Evolutionary conservation across 1,140 invertebrate genomes (phyloP).

Genomic region (Nebria ingens): DNA sequence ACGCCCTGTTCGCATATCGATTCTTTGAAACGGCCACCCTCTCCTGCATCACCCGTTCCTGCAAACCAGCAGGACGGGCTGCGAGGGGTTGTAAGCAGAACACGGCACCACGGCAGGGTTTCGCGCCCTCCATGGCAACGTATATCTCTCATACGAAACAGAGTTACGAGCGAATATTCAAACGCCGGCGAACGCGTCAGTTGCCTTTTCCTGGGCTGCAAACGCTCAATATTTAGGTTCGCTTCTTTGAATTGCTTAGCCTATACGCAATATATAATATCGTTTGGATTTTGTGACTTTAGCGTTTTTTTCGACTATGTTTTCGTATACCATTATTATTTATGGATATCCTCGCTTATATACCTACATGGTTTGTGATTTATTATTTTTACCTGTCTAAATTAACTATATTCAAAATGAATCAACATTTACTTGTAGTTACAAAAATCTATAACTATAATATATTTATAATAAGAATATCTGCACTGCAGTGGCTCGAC

Average conservation of each 20-base stretch:
- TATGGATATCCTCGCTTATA: too few relatives aligned
- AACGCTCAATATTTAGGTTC: background rate
- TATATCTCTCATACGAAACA: conserved; percentile 3
- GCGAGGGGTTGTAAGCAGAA: too few relatives aligned
- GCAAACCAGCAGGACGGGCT: background rate
- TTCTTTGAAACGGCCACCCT: background rate
- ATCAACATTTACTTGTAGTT: background rate
- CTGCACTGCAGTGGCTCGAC: background rate
- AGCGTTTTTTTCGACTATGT: background rate
- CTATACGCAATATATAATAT: background rate
- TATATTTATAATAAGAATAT: background rate
- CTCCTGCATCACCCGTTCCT: background rate
- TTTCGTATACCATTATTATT: background rate
- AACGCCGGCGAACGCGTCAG: background rate
- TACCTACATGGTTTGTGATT: background rate
- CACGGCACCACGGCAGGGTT: too few relatives aligned
- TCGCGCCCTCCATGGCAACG: conserved; percentile 1
- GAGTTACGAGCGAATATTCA: conserved; percentile 2
- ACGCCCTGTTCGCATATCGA: conserved; percentile 7
- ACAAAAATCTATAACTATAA: background rate
- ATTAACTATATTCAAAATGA: background rate
- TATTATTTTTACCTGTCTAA: background rate
- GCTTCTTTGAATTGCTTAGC: conserved; percentile 5
- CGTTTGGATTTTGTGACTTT: background rate
- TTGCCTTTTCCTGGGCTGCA: background rate